Conservation (phyloP, 2,888 invertebrate species). For the Erebia aethiops region DNA sequence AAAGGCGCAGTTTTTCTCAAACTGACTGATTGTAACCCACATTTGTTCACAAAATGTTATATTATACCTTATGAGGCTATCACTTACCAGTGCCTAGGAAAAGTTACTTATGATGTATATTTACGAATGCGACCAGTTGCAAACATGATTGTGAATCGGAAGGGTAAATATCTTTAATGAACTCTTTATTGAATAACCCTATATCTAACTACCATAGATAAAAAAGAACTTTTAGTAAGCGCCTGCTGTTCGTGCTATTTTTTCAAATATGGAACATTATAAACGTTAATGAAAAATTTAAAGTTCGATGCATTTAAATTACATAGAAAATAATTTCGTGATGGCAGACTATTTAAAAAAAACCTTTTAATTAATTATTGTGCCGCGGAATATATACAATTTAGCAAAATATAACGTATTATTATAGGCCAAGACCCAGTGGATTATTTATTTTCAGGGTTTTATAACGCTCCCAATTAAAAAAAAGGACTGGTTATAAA, state of each 20-base stretch:
- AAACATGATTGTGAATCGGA: slow-evolving; percentile 79
- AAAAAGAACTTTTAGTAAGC: slow-evolving; percentile 40
- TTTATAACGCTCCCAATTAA: neutral
- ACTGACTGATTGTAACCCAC: slow-evolving; percentile 61
- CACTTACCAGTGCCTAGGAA: slow-evolving; percentile 78
- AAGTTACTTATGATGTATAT: slow-evolving; percentile 79
- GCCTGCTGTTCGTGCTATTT: slow-evolving; percentile 72
- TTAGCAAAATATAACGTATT: slow-evolving; percentile 65
- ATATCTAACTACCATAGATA: slow-evolving; percentile 17
- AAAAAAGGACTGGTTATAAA: neutral
- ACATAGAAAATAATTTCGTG: slow-evolving; percentile 51
- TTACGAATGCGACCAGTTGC: slow-evolving; percentile 73
- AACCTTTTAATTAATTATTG: slow-evolving; percentile 55
- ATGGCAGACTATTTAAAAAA: slow-evolving; percentile 56
- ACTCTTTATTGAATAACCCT: slow-evolving; percentile 39
- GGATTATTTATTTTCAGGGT: neutral
- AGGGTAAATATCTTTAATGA: slow-evolving; percentile 55
- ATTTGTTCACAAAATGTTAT: slow-evolving; percentile 50
- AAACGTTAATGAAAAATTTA: slow-evolving; percentile 45
- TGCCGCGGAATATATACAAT: slow-evolving; percentile 57
- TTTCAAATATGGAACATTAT: slow-evolving; percentile 55
- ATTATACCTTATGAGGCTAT: slow-evolving; percentile 64
- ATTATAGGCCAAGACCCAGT: slow-evolving; percentile 41
- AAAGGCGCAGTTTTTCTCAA: slow-evolving; percentile 10
- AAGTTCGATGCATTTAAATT: slow-evolving; percentile 14